A percentile compares a stretch with the other conserved stretches of the same genome.
Conservation (phyloP, 1,140 invertebrate species). For the Macrostomum lignano region DNA sequence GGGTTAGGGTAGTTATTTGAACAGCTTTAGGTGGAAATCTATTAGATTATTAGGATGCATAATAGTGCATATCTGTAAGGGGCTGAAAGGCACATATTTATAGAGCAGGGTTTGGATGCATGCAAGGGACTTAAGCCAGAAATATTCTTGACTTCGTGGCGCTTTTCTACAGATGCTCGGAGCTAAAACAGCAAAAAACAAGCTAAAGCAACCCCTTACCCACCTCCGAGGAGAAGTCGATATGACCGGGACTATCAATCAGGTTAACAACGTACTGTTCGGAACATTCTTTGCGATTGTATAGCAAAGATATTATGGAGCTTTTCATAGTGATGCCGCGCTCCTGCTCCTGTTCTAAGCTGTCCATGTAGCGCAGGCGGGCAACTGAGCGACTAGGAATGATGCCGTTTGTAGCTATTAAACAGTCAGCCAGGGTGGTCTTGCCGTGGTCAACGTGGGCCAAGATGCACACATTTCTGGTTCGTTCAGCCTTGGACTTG, state of each 20-base stretch:
- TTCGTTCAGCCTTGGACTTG: too few species aligned
- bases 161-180: too few species aligned
- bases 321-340: conserved; percentile 98
- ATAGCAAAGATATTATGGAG: conserved; percentile 52
- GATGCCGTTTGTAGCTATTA: conserved; percentile 73
- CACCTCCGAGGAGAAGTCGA: conserved; percentile 93
- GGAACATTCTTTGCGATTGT: conserved; percentile 27
- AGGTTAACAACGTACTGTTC: conserved; percentile 90
- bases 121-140: too few species aligned
- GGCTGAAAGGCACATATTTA: too few species aligned
- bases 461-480: conserved; percentile 82
- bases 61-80: too few species aligned
- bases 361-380: conserved; percentile 57
- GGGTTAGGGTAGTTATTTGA: too few species aligned
- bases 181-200: too few species aligned
- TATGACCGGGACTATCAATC: conserved; percentile 94
- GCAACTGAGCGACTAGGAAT: conserved; percentile 68
- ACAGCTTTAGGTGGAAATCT: too few species aligned
- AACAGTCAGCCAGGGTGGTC: conserved; percentile 64
- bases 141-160: too few species aligned
- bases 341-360: conserved; percentile 71
- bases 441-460: conserved; percentile 95
- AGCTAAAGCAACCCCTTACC: too few species aligned
- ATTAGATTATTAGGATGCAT: too few species aligned
- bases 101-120: too few species aligned